Base-by-base conservation (phyloP, 2,113 vertebrate species). In the Microtus oregoni region DNA sequence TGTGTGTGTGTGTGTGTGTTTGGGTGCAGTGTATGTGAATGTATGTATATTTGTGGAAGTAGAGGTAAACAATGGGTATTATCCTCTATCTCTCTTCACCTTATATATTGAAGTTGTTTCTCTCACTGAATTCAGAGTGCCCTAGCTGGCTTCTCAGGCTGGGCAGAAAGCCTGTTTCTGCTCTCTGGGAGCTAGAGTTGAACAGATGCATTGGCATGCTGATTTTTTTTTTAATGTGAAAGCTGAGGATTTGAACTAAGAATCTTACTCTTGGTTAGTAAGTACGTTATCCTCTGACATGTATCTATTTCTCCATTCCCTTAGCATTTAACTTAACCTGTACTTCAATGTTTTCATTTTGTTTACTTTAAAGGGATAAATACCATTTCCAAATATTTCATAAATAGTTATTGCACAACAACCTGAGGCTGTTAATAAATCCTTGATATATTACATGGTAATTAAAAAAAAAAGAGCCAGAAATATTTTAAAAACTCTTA, bases 341-440 rank as follows among this genome's bases (percentile, higher is more conserved):
- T 9, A 20, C 30, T 91, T 89, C 77, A 47, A 38, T 58, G 12
- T 22, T 32, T 63, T 28, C 24, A 35, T 83, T 82, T 50, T 61
- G 61, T 76, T 70, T 14, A 44, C 52, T 86, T 90, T 44, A 47
- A 86, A n/a, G 6, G 65, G 30, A 97, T 86, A 1, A 55, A 61
- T 28, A 35, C 5, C 1, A 15, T 35, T 0, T 20, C 2, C 8
- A 75, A 13, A 1, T 76, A 1, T 44, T 75, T 47, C 8, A 41
- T 44, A 68, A 86, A 28, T 30, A 2, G 1, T 22, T 85, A 30
- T 75, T 35, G 22, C 10, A 68, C 1, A 19, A 38, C 83, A 28
- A 55, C 1, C 13, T 83, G 3, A 61, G 14, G 24, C 1, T 1
- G 41, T 41, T 41, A 41, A 44, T 1, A 0, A 55, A 76, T 52